phyloP scores from a whole-genome alignment of 2,113 vertebrate species.

The Pelobates fuscus region DNA sequence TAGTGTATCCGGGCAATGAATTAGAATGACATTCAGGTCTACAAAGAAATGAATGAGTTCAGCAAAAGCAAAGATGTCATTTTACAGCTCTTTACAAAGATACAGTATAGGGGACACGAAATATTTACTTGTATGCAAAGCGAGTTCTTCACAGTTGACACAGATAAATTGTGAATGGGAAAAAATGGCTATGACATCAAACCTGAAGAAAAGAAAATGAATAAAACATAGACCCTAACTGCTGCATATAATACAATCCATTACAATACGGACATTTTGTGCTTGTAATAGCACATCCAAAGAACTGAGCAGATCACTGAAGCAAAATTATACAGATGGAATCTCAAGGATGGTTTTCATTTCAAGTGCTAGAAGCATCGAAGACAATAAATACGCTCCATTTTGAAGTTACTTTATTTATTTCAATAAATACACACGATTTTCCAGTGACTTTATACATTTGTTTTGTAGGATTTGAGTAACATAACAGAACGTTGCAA shows the following conservation, averaged over 20 bases:
- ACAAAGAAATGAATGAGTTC: not conserved
- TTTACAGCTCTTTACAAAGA: not conserved
- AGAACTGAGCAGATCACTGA: not conserved
- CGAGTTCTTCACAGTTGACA: not conserved
- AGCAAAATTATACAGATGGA: not conserved
- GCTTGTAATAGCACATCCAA: not conserved
- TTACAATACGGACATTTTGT: not conserved
- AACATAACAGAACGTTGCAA: too few relatives aligned
- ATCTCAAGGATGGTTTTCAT: not conserved
- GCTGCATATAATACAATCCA: not conserved
- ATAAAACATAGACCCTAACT: conserved; percentile 12
- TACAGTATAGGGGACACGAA: not conserved
- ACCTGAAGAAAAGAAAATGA: not conserved
- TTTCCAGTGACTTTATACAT: too few relatives aligned
- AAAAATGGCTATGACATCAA: conserved; percentile 1
- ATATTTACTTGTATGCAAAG: not conserved
- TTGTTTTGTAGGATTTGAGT: too few relatives aligned
- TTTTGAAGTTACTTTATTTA: too few relatives aligned
- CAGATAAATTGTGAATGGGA: not conserved
- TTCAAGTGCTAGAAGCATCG: too few relatives aligned
- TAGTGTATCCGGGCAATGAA: not conserved
- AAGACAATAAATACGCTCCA: too few relatives aligned
- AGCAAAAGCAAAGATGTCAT: not conserved
- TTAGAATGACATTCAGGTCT: not conserved
- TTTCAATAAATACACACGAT: too few relatives aligned